Evolutionary conservation across 2,113 vertebrate species (phyloP).

Genomic region (Petrocephalus microphthalmus): DNA sequence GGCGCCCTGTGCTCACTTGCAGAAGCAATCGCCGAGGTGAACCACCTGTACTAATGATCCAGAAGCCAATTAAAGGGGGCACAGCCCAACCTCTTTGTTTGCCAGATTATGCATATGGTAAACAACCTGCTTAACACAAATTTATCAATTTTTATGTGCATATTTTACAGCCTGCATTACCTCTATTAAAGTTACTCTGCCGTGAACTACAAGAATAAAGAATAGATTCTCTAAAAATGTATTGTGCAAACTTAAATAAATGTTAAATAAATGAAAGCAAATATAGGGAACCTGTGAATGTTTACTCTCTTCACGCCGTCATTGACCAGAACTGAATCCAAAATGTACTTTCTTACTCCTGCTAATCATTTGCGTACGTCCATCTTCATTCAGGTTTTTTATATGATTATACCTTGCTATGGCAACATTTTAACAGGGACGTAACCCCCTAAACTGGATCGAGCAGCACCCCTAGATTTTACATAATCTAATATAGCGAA

Average conservation of each 20-base stretch:
- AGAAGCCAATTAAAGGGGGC: background rate
- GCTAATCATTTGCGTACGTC: background rate
- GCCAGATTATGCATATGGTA: background rate
- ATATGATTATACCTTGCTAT: background rate
- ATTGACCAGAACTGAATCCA: too few relatives aligned
- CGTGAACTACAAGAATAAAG: background rate
- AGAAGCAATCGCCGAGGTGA: background rate
- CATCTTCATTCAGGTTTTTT: background rate
- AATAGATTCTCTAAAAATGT: background rate
- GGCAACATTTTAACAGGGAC: background rate
- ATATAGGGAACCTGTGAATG: background rate
- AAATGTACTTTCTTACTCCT: too few relatives aligned
- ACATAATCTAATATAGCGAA: background rate
- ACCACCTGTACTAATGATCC: background rate
- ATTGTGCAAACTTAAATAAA: background rate
- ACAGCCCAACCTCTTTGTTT: background rate
- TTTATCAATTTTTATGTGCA: background rate
- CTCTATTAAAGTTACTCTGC: background rate
- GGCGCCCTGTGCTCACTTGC: background rate
- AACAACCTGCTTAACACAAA: background rate
- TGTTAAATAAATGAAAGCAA: background rate
- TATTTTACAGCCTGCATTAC: background rate
- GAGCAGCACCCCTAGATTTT: background rate
- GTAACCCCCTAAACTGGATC: background rate
- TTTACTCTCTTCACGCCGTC: background rate